phyloP scores from a whole-genome alignment of 2,113 vertebrate genomes.

The Alosa alosa region DNA sequence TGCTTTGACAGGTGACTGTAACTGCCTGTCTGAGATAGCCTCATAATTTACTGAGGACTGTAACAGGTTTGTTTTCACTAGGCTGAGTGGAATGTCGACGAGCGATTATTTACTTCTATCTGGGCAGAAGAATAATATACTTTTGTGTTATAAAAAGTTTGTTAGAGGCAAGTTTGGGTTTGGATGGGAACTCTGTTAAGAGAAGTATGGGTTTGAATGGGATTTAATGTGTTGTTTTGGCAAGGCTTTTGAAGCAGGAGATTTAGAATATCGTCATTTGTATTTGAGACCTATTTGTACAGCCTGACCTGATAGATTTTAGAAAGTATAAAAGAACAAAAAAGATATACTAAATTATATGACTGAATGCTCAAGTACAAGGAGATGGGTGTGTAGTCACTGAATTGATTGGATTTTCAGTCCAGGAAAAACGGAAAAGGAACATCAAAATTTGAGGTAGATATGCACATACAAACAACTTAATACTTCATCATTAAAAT shows the following conservation, averaged over 20 bases:
- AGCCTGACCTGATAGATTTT: not conserved
- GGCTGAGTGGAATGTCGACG: not conserved
- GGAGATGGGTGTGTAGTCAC: slow-evolving; percentile 25
- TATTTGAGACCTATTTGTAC: not conserved
- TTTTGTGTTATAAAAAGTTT: not conserved
- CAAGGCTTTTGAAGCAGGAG: slow-evolving; percentile 20
- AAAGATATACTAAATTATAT: slow-evolving; percentile 12
- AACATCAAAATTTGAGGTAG: slow-evolving; percentile 52
- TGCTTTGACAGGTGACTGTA: not conserved
- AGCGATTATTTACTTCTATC: not conserved
- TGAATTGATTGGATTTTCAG: slow-evolving; percentile 33
- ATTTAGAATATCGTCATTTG: not conserved
- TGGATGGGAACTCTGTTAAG: not conserved
- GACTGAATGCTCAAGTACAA: slow-evolving; percentile 26
- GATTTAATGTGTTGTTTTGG: slow-evolving; percentile 27
- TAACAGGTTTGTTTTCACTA: not conserved
- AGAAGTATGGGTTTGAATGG: not conserved
- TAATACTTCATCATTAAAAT: slow-evolving; percentile 44
- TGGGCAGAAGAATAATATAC: not conserved
- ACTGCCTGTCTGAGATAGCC: not conserved
- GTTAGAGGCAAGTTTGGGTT: not conserved
- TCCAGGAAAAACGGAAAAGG: slow-evolving; percentile 32
- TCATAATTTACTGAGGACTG: not conserved
- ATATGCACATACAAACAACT: slow-evolving; percentile 37
- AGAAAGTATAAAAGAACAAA: not conserved